A percentile compares a stretch with the other conserved stretches of the same genome.
phyloP scores from a whole-genome alignment of 2,888 invertebrate species.

The Sarcophaga caerulescens region DNA sequence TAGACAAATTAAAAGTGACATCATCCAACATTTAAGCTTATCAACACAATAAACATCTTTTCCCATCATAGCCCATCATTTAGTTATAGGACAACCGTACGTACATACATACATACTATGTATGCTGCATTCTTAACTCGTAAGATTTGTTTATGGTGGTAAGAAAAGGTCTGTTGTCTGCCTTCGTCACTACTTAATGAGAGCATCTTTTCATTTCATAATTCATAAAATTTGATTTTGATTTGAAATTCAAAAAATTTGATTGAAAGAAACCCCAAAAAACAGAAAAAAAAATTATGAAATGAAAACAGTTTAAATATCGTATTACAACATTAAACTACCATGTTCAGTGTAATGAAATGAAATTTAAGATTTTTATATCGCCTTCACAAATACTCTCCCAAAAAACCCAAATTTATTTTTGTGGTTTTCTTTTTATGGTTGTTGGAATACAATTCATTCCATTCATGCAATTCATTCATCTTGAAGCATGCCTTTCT shows the following conservation, averaged over 20 bases:
- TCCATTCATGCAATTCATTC: not conserved
- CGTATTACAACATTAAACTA: slow-evolving; percentile 60
- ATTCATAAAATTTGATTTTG: slow-evolving; percentile 39
- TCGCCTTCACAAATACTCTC: not conserved
- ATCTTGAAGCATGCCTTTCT: not conserved
- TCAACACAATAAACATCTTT: slow-evolving; percentile 51
- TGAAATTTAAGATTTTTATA: slow-evolving; percentile 56
- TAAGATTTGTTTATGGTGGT: not conserved
- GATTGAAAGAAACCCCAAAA: slow-evolving; percentile 37
- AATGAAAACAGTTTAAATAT: slow-evolving; percentile 62
- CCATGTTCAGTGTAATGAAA: slow-evolving; percentile 58
- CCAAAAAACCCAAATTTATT: not conserved
- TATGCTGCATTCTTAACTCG: not conserved
- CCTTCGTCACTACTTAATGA: not conserved
- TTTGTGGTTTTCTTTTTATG: not conserved
- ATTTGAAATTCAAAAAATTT: slow-evolving; percentile 18
- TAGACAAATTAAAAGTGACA: slow-evolving; percentile 74
- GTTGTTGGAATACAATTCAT: not conserved
- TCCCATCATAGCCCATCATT: not conserved
- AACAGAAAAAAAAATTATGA: not conserved
- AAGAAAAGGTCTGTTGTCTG: not conserved
- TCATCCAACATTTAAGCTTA: slow-evolving; percentile 72
- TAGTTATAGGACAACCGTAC: too few species aligned
- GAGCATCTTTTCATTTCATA: slow-evolving; percentile 48
- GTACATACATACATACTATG: too few species aligned